A percentile compares a stretch with the other conserved stretches of the same genome.
These are phyloP conservation scores for Pseudochirops cupreus DNA, from an alignment of 2,797 vertebrate genomes.

Conservation along the genomic window DNA sequence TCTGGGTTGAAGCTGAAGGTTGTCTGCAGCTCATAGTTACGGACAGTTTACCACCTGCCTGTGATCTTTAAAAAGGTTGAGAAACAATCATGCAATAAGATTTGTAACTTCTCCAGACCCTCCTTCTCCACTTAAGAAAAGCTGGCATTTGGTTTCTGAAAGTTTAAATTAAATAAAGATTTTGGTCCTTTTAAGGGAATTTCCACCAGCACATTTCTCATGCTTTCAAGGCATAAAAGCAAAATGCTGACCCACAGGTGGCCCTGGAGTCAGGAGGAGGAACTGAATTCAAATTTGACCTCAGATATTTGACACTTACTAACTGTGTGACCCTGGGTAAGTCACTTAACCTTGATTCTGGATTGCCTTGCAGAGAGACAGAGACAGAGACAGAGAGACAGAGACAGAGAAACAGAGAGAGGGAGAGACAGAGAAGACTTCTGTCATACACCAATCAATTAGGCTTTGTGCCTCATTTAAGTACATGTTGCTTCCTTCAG, in stretches of 20 bases:
- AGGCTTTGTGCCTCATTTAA: background rate
- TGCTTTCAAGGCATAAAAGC: background rate
- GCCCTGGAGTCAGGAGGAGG: no score
- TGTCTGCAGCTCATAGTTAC: background rate
- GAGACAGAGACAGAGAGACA: no score
- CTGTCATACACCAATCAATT: no score
- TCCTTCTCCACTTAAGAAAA: background rate
- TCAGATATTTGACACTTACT: no score
- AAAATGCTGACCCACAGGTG: background rate
- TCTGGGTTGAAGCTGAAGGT: background rate
- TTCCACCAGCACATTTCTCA: background rate
- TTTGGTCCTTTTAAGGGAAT: no score
- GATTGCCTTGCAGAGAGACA: no score
- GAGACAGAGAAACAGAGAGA: no score
- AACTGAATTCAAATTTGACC: no score
- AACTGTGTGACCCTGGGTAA: no score
- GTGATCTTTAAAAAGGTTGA: background rate
- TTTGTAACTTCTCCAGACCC: background rate
- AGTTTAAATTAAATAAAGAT: background rate
- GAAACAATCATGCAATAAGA: background rate
- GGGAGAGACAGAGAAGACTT: background rate
- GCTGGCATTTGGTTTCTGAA: background rate
- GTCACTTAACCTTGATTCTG: no score
- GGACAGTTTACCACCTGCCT: background rate
- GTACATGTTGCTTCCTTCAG: background rate